Percentiles rank a stretch among this genome's conserved stretches.
These are phyloP conservation scores for Eretmochelys imbricata DNA, from an alignment of 2,113 vertebrate species.

Conservation along the genomic window DNA sequence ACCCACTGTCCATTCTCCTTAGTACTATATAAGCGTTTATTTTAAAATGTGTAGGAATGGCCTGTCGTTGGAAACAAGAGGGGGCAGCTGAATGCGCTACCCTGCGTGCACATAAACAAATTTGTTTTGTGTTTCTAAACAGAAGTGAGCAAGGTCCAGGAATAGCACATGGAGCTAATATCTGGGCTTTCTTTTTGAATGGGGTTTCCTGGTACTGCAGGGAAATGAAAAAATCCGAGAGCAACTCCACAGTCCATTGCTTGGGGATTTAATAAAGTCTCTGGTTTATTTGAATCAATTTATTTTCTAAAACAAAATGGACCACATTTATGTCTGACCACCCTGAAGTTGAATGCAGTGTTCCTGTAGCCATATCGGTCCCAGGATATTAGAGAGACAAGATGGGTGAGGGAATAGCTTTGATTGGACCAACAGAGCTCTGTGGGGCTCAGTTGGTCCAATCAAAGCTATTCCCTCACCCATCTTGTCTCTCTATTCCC, in stretches of 20 bases:
- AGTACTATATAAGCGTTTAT: neutral
- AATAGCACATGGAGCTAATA: neutral
- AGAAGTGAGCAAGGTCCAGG: neutral
- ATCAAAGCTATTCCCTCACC: neutral
- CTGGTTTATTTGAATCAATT: neutral
- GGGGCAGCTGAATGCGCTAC: neutral
- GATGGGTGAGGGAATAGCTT: neutral
- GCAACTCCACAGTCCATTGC: neutral
- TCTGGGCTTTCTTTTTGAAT: neutral
- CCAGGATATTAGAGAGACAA: neutral
- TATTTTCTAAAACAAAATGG: neutral
- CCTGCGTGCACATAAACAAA: neutral
- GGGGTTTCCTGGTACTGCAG: neutral
- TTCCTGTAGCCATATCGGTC: neutral
- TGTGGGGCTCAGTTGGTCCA: neutral
- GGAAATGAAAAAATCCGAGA: neutral
- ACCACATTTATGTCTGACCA: neutral
- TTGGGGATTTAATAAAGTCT: neutral
- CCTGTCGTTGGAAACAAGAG: neutral
- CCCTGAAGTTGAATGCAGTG: neutral
- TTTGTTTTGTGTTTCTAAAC: neutral
- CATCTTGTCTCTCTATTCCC: neutral
- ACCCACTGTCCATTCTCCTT: neutral
- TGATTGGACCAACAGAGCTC: neutral
- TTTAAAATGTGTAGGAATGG: neutral